Percentiles rank a stretch among this genome's conserved stretches.
Evolutionary conservation across 2,888 invertebrate genomes (phyloP).

Genomic region (Carpatolechia fugitivella): DNA sequence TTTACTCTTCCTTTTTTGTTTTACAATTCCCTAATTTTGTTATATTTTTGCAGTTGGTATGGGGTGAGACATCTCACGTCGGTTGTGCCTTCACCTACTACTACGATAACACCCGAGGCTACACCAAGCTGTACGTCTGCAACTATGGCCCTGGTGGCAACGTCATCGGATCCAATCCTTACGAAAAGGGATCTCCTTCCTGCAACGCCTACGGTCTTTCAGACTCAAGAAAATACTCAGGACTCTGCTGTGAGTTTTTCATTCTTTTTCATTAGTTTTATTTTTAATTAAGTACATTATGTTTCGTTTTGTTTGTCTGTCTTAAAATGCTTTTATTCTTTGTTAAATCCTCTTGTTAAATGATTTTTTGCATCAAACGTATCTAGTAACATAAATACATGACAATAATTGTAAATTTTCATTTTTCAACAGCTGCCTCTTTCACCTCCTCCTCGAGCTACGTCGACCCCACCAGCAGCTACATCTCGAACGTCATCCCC

Average conservation of each 20-base stretch:
- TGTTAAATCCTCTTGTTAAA: too few species aligned
- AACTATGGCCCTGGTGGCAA: slow-evolving; percentile 92
- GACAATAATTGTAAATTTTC: slow-evolving; percentile 18
- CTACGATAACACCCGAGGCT: slow-evolving; percentile 84
- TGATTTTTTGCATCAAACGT: too few species aligned
- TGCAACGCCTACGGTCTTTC: slow-evolving; percentile 85
- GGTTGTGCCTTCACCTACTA: slow-evolving; percentile 94
- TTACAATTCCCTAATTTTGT: too few species aligned
- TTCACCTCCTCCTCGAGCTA: slow-evolving; percentile 64
- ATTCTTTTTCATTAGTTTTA: not conserved
- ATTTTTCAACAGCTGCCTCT: slow-evolving; percentile 49
- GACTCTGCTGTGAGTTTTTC: slow-evolving; percentile 85
- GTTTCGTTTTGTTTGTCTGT: too few species aligned
- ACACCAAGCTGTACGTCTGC: slow-evolving; percentile 90
- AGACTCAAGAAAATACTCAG: slow-evolving; percentile 85
- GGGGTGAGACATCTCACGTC: slow-evolving; percentile 91
- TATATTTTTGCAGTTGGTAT: slow-evolving; percentile 83
- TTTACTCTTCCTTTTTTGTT: too few species aligned
- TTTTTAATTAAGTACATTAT: not conserved
- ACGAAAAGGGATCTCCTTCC: slow-evolving; percentile 86
- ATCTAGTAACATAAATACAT: too few species aligned
- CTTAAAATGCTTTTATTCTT: too few species aligned
- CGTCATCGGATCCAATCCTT: slow-evolving; percentile 86
- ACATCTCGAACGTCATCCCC: slow-evolving; percentile 76
- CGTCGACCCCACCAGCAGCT: slow-evolving; percentile 66